Conservation (phyloP, 1,140 invertebrate genomes). For the Drosophila albomicans region DNA sequence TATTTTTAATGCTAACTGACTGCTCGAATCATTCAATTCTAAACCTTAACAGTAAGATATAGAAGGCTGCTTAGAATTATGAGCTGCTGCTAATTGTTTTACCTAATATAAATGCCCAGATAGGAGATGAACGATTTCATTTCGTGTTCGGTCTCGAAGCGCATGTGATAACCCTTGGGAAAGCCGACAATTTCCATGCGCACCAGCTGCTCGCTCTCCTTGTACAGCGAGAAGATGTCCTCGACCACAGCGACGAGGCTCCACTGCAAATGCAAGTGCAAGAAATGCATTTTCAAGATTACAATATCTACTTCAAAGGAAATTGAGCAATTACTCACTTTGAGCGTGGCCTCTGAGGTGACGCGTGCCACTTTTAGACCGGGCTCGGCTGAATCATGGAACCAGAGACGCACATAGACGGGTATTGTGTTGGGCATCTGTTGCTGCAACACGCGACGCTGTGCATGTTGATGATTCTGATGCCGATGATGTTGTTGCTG, state of each 20-base stretch:
- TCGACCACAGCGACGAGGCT: slow-evolving; percentile 91
- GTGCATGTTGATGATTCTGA: background rate
- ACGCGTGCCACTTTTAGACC: slow-evolving; percentile 87
- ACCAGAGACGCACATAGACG: slow-evolving; percentile 89
- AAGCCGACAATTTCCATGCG: slow-evolving; percentile 73
- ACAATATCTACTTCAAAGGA: background rate
- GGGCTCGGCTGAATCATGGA: slow-evolving; percentile 88
- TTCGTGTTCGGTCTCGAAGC: slow-evolving; percentile 64
- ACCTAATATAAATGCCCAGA: slow-evolving; percentile 94
- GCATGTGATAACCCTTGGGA: slow-evolving; percentile 72
- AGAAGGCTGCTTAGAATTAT: too few relatives aligned
- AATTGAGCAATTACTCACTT: slow-evolving; percentile 43
- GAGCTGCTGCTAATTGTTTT: slow-evolving; percentile 2
- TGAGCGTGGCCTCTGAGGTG: slow-evolving; percentile 68
- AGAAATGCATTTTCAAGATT: slow-evolving; percentile 19
- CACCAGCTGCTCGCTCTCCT: slow-evolving; percentile 53
- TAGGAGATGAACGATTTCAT: slow-evolving; percentile 91
- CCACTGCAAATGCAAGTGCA: slow-evolving; percentile 86
- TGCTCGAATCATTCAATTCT: too few relatives aligned
- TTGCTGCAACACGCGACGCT: slow-evolving; percentile 2
- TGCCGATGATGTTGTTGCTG: slow-evolving; percentile 7
- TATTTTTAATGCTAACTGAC: too few relatives aligned
- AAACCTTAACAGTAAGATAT: too few relatives aligned
- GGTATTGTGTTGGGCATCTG: slow-evolving; percentile 70
- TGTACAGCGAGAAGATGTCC: slow-evolving; percentile 87